Evolutionary conservation across 2,888 invertebrate species (phyloP), one percentile per base, ranked within the genome.

Genomic region (Phyllotreta cruciferae): DNA sequence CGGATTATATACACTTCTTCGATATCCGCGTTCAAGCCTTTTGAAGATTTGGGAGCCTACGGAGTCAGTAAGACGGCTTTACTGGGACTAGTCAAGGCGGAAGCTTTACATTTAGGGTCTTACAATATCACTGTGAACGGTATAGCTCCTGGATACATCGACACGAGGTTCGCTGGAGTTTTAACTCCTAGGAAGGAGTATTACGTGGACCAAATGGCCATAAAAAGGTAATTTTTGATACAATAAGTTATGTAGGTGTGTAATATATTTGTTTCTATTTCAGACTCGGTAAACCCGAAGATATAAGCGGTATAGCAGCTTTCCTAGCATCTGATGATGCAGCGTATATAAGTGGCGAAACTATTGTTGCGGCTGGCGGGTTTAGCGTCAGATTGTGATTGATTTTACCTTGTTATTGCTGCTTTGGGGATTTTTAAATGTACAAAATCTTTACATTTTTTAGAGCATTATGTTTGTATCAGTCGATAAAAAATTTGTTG

Each of bases 71-170:
- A 98, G 83, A 96, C 97, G 3, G 90, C 96, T 3, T 82, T 98
- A 50, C 81, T 98, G 65, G 96, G 96, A 6, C 79, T 98, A 45
- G 91, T 93, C 0, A 95, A 94, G 83, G 90, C 90, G 47, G 87
- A 93, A 38, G 89, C 94, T 1, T 83, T 84, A 66, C 91, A 94
- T 77, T 82, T 94, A 42, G 92, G 90, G 0, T 73, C 82, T 6
- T 90, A 91, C 67, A 94, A 94, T 70, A 96, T 98, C 71, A 87
- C 96, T 71, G 96, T 98, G 0, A 98, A 98, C 80, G 91, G 92
- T 73, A 85, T 98, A 37, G 95, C 96, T 11, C 97, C 98, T 39
- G 98, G 98, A 44, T 83, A 98, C 50, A 90, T 98, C 50, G 86
- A 90, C 73, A 98, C 98, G 0, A 93, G 91, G 77, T 98, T 98